Base-by-base conservation (phyloP, 1,140 invertebrate species). In the Eufriesea mexicana region DNA sequence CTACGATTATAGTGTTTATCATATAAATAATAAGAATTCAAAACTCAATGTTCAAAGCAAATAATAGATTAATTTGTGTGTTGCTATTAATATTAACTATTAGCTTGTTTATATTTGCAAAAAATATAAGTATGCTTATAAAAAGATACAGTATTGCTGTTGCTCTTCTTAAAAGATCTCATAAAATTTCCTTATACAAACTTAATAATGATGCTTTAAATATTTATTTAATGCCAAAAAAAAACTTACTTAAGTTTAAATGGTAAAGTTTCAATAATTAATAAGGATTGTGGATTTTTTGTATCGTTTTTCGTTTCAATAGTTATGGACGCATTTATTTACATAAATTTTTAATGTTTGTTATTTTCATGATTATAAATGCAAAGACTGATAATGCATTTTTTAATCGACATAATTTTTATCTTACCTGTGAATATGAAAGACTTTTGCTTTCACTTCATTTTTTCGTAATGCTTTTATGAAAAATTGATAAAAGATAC, bases 371-470 rank as follows among this genome's bases (percentile, higher is more conserved):
- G 5, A 59, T 76, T 76, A 68, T 4, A 82, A 82, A 16, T 55
- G 14, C 59, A 23, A 76, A 82, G 73, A 61, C 73, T 76, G 64
- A 83, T 70, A 49, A 54, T 68, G 23, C 54, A 83, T 83, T 83
- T 77, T 54, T 51, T 61, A 61, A 57, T 20, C 25, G 28, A 77
- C 14, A 67, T 59, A 49, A 64, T 47, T 76, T 62, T 51, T 28
- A 62, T 42, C 28, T 20, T 49, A 47, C 47, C 42, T 55, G 23
- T 28, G 2, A 54, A 54, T 54, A 49, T 25, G n/a, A 42, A 28
- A 51, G 35, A 49, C 18, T 23, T 74, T 74, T 55, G 68, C 51
- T 8, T 79, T 79, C 16, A 25, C n/a, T 47, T 4, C 14, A 54
- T 14, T 67, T 59, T 59, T 66, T 61, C 18, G 47, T 57, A 9